These are phyloP conservation scores for Glaucidium brasilianum DNA, from an alignment of 2,113 vertebrate species.

Conservation along the genomic window DNA sequence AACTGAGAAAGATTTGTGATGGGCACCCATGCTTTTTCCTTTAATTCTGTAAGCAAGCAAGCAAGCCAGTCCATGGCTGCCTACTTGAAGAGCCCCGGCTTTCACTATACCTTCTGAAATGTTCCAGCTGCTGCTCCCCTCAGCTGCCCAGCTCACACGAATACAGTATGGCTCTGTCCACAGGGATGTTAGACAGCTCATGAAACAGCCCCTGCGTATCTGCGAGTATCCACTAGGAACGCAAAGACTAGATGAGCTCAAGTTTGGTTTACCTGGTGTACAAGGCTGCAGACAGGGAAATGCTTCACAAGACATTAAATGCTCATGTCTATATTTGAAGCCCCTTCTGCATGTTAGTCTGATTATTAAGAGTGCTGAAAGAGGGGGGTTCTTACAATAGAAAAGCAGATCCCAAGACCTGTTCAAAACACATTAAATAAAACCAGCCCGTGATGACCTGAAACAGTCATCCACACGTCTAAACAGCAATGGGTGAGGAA, in stretches of 20 bases:
- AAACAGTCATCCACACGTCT: not conserved
- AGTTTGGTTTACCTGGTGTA: not conserved
- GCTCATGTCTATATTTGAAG: not conserved
- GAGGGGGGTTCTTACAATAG: rapidly evolving
- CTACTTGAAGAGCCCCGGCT: not conserved
- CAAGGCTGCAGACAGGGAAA: not conserved
- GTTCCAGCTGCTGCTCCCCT: not conserved
- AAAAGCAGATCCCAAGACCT: not conserved
- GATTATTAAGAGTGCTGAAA: not conserved
- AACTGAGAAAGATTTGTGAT: not conserved
- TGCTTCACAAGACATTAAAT: not conserved
- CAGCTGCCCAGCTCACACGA: not conserved
- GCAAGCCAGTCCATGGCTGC: not conserved
- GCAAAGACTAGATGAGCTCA: not conserved
- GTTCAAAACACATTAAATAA: not conserved
- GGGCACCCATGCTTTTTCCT: not conserved
- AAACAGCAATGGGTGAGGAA: not conserved
- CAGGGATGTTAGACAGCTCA: not conserved
- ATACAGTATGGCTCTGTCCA: not conserved
- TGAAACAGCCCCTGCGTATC: not conserved
- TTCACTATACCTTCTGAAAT: not conserved
- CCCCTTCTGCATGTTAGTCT: not conserved
- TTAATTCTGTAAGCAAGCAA: not conserved
- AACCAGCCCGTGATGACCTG: not conserved
- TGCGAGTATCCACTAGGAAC: not conserved